These are phyloP conservation scores for Brachionus paranguensis DNA, from an alignment of 1,140 invertebrate species.

Conservation along the genomic window DNA sequence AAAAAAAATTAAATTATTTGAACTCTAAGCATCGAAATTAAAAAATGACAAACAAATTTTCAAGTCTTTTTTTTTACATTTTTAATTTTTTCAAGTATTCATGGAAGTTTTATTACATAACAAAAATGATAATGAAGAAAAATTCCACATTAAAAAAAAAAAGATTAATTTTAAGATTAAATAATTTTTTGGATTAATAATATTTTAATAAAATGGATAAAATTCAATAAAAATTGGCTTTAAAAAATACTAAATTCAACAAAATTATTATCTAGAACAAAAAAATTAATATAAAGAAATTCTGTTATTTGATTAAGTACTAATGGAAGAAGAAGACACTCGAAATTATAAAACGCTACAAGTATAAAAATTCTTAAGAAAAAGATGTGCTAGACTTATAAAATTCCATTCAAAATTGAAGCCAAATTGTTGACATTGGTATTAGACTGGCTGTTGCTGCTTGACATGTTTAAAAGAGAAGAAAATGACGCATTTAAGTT, in stretches of 20 bases:
- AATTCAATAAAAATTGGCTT: slow-evolving; percentile 24
- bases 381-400: neutral
- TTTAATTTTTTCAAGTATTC: neutral
- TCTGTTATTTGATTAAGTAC: neutral
- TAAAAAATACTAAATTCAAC: slow-evolving; percentile 22
- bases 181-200: slow-evolving; percentile 1
- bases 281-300: neutral
- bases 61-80: neutral
- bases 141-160: slow-evolving; percentile 10
- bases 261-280: slow-evolving; percentile 17
- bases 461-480: slow-evolving; percentile 18
- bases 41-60: neutral
- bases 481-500: neutral
- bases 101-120: slow-evolving; percentile 12
- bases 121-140: neutral
- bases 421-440: slow-evolving; percentile 21
- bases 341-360: slow-evolving; percentile 29
- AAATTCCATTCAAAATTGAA: slow-evolving; percentile 33
- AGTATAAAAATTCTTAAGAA: neutral
- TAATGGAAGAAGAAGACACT: neutral
- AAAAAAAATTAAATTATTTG: neutral
- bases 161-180: neutral
- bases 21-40: neutral
- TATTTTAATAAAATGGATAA: neutral
- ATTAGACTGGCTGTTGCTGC: neutral